Percentiles rank a stretch among this genome's conserved stretches.
Conservation (phyloP, 1,140 invertebrate species). For the Drosophila punjabiensis region DNA sequence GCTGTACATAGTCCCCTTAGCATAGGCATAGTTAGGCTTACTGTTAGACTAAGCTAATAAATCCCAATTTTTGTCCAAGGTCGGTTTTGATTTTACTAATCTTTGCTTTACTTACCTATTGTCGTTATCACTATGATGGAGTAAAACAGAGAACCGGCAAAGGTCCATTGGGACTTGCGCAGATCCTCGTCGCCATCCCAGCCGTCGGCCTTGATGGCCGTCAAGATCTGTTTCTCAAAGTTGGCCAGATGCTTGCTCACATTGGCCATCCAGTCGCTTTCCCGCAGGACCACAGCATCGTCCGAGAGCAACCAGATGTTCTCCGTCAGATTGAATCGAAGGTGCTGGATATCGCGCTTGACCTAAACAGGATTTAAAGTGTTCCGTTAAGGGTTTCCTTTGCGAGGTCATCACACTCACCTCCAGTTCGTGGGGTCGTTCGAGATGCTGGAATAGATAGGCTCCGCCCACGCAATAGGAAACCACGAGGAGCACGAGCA, state of each 20-base stretch:
- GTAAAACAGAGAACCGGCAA: slow-evolving; percentile 96
- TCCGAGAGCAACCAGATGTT: slow-evolving; percentile 92
- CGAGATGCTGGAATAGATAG: slow-evolving; percentile 93
- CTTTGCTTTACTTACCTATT: slow-evolving; percentile 90
- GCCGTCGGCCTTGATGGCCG: slow-evolving; percentile 94
- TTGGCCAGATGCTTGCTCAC: slow-evolving; percentile 85
- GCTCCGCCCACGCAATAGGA: slow-evolving; percentile 95
- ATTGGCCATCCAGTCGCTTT: slow-evolving; percentile 75
- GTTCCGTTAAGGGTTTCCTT: background rate
- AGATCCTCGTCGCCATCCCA: slow-evolving; percentile 96
- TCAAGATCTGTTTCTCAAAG: slow-evolving; percentile 93
- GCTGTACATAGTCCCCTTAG: slow-evolving; percentile 43
- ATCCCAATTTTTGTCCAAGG: slow-evolving; percentile 5
- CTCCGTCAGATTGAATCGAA: slow-evolving; percentile 91
- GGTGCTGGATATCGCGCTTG: slow-evolving; percentile 91
- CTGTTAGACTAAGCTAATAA: slow-evolving; percentile 47
- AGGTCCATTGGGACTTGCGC: slow-evolving; percentile 93
- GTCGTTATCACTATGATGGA: slow-evolving; percentile 99
- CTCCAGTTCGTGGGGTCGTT: slow-evolving; percentile 90
- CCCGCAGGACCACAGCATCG: slow-evolving; percentile 70
- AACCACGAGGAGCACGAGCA: slow-evolving; percentile 92
- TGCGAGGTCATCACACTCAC: slow-evolving; percentile 85
- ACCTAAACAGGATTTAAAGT: slow-evolving; percentile 86
- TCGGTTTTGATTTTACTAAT: background rate
- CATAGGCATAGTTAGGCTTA: slow-evolving; percentile 45